Base-by-base conservation (phyloP, 2,113 vertebrate genomes). In the Cettia cetti region DNA sequence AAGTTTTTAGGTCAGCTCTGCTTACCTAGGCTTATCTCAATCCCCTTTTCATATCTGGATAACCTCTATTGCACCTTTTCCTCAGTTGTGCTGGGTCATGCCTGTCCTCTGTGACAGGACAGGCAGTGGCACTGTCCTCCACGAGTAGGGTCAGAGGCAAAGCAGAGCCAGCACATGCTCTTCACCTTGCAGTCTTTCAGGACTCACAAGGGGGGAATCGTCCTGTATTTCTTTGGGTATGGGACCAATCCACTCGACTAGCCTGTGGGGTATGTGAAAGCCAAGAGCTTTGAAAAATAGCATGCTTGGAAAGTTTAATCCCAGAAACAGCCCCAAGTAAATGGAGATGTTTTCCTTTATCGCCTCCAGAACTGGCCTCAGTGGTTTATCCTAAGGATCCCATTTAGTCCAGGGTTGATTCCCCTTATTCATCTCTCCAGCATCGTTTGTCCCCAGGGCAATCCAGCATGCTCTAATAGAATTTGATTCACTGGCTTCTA, bases 1-100 rank as follows among this genome's bases (percentile, higher is more conserved):
- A 95, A 90, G 71, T 93, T 94, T 96, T 95, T 92, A 96, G 95
- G 91, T 96, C 92, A 97, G 42, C 60, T 92, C 76, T 89, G 80
- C 60, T 95, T 96, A 90, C 90, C 59, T 83, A 78, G 79, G 59
- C 56, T 96, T 93, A 90, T 93, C 89, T 90, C 64, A 80, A 47
- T 83, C 71, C 82, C 68, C 27, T 53, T 90, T 95, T 90, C 64
- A 16, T 95, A 81, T 69, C 76, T 92, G 60, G 68, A 77, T 93
- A 83, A 92, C 86, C 94, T 95, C 79, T 94, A 7, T 2, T 74
- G 66, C 68, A 94, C 68, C 52, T 89, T 77, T 94, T 66, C 68
- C 61, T 52, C 54, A 28, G 47, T 33, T 53, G 28, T 0, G 10
- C 39, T 54, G 42, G 71, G 42, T 94, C 88, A 83, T 20, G 17